Evolutionary conservation across 2,888 invertebrate species (phyloP), one percentile per base, ranked within the genome.

Genomic region (Thecophora atra): DNA sequence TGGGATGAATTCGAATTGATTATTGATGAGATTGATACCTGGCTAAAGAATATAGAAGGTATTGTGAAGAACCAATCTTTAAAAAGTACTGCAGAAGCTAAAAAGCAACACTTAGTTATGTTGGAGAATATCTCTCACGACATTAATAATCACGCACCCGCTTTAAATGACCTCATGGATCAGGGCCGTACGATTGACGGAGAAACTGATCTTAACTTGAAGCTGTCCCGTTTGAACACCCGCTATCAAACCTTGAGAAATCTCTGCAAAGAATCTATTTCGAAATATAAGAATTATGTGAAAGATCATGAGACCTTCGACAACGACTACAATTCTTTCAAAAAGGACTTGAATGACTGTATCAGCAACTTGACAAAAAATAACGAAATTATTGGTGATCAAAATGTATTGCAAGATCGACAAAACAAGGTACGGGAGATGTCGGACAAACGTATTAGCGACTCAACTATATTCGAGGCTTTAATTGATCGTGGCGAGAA

Each of bases 401-500:
- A 96, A 75, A 90, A 91, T 64, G 91, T 94, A 15, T 87, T 97
- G 51, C 92, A 97, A 89, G 93, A 93, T 73, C 90, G 94, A 76
- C 94, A 95, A 83, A 92, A 92, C 76, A 92, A 92, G 79, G 90
- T 96, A 30, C 91, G 93, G 69, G 91, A 93, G 79, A 89, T 97
- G 72, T 91, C 92, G 17, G 96, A 96, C 78, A 90, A 91, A 7
- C 91, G 93, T 77, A 94, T 94, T 26, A 92, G 92, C 78, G 94
- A 95, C 82, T 92, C 92, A 52, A 91, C 92, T 0, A 89, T 90
- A 51, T 95, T 97, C 82, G 97, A 97, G 84, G 91, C 92, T 62
- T 90, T 97, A 6, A 89, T 96, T 15, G 96, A 96, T 80, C 89
- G 93, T 44, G 97, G 97, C 2, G 98, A 98, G 87, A 95, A 94